Evolutionary conservation across 2,113 vertebrate genomes (phyloP), one percentile per base, ranked within the genome.

Genomic region (Pseudois nayaur): DNA sequence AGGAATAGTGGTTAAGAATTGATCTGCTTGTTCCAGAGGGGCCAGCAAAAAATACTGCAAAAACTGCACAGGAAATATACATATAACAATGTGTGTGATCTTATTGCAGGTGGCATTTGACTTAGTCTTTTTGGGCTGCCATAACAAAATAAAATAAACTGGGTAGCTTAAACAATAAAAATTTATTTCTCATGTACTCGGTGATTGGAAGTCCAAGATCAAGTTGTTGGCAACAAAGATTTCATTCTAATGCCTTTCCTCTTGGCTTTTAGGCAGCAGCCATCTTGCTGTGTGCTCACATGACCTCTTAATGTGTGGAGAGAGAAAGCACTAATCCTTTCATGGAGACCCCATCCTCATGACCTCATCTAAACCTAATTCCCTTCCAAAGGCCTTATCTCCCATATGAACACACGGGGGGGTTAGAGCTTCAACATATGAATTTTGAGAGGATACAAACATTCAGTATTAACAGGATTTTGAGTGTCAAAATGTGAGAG

Each of bases 1-100:
- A 89, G 23, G 52, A 87, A 94, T 21, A 97, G 94, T 98, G 93
- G 96, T 91, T 97, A 97, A 87, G 89, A 93, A 97, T 97, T 96
- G 88, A 98, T 94, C 40, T 64, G 76, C 91, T 93, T 94, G 7
- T 87, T 93, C 52, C 27, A 60, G 54, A 93, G 48, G 31, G 29
- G 6, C 76, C 48, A 81, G 90, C 31, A 95, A 97, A 97, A 92
- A 82, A 40, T 17, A 86, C 36, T 91, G 78, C 82, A 79, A n/a
- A 93, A 92, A 74, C 43, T n/a, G 71, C 55, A 93, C 12, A 5
- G 71, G 50, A 62, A 97, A 96, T 33, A 57, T 71, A 19, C 54
- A 27, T 78, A 12, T 74, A 89, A 84, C 54, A 94, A 21, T 86
- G 43, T 55, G n/a, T 74, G 36, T 45, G 71, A 87, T 60, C 14